These are phyloP conservation scores for Eupithecia subfuscata DNA, from an alignment of 2,888 invertebrate genomes.

Conservation along the genomic window DNA sequence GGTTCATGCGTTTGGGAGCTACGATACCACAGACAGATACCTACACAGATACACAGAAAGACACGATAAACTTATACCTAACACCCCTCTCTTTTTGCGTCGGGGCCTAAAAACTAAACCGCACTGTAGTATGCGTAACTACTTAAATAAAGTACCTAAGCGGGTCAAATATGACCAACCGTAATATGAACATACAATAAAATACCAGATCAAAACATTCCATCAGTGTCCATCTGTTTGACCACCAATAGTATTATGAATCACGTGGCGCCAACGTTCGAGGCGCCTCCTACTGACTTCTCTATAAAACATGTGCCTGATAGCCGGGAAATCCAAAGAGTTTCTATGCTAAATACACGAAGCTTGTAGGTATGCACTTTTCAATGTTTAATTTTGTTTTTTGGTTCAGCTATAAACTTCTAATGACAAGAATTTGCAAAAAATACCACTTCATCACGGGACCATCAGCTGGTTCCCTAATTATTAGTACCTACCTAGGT, in stretches of 20 bases:
- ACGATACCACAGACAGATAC: too few relatives aligned
- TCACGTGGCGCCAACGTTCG: constrained; percentile 11
- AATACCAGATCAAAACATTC: not conserved
- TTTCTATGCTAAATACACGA: constrained; percentile 45
- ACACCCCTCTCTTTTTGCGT: too few relatives aligned
- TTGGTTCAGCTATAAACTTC: not conserved
- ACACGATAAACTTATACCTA: too few relatives aligned
- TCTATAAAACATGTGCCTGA: constrained; percentile 58
- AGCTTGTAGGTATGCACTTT: not conserved
- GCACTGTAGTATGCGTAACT: too few relatives aligned
- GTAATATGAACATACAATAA: not conserved
- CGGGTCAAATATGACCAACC: not conserved
- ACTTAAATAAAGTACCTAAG: too few relatives aligned
- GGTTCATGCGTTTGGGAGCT: too few relatives aligned
- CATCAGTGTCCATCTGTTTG: not conserved
- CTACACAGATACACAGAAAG: too few relatives aligned
- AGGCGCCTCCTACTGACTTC: constrained; percentile 40
- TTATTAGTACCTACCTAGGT: not conserved
- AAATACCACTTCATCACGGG: not conserved
- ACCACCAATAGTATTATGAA: not conserved
- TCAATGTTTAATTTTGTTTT: not conserved
- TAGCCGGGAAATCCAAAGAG: constrained; percentile 54
- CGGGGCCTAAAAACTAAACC: too few relatives aligned
- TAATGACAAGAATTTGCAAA: not conserved
- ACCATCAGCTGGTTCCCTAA: not conserved